Percentiles rank a stretch among this genome's conserved stretches.
phyloP scores from a whole-genome alignment of 2,888 invertebrate species.

The Sturmia bella region DNA sequence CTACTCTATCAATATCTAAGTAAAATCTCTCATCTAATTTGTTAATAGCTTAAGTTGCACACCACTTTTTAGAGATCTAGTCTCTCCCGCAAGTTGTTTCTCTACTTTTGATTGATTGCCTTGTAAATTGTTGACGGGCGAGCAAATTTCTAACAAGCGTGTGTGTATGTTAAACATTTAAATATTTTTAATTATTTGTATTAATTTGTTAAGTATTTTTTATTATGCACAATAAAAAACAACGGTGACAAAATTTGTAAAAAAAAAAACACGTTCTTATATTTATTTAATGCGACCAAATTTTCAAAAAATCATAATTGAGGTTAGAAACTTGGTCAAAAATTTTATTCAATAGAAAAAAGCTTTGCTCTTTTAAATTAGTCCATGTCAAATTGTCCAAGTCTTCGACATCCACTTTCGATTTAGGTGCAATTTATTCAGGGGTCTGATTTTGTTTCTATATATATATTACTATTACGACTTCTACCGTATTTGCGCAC shows the following conservation, averaged over 20 bases:
- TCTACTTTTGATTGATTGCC: constrained; percentile 51
- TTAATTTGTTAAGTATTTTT: constrained; percentile 77
- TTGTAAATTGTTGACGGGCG: constrained; percentile 71
- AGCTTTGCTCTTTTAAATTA: too few relatives aligned
- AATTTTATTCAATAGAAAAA: too few relatives aligned
- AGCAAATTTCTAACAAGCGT: constrained; percentile 56
- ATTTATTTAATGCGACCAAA: too few relatives aligned
- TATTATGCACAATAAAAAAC: constrained; percentile 81
- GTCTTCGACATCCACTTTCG: too few relatives aligned
- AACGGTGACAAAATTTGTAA: constrained; percentile 81
- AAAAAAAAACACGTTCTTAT: constrained; percentile 42
- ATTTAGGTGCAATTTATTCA: too few relatives aligned
- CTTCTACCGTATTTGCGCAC: too few relatives aligned
- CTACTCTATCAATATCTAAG: constrained; percentile 36
- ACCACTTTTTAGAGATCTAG: constrained; percentile 59
- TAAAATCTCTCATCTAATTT: constrained; percentile 46
- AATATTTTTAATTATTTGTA: constrained; percentile 74
- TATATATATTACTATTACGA: too few relatives aligned
- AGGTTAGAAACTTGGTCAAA: too few relatives aligned
- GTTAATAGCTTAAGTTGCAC: constrained; percentile 65
- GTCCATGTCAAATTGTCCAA: too few relatives aligned
- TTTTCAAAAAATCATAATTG: too few relatives aligned
- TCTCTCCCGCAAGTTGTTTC: constrained; percentile 29
- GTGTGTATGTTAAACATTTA: constrained; percentile 65
- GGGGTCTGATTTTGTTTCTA: too few relatives aligned